phyloP scores from a whole-genome alignment of 2,888 invertebrate genomes.

The Zygothrica quintamaculata region DNA sequence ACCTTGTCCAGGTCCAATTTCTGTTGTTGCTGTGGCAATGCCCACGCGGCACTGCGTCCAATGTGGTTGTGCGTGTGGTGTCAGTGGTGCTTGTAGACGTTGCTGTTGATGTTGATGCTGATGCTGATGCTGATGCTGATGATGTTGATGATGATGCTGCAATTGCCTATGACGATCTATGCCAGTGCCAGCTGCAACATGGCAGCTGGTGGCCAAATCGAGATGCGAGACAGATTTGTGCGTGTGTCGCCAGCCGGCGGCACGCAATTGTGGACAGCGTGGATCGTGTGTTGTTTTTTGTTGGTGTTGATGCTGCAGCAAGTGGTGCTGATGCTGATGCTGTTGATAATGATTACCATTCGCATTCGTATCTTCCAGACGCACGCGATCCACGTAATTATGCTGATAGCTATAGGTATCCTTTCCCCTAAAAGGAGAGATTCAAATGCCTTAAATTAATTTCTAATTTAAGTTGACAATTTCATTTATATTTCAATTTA shows the following conservation, averaged over 20 bases:
- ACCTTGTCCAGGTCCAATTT: conserved; percentile 39
- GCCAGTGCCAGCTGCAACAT: conserved; percentile 77
- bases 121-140: conserved; percentile 29
- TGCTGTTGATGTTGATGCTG: conserved; percentile 42
- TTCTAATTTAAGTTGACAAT: not conserved
- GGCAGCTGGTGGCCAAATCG: conserved; percentile 85
- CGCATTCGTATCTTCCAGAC: conserved; percentile 79
- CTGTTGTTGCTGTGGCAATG: conserved; percentile 24
- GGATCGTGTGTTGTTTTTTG: conserved; percentile 60
- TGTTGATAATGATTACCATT: conserved; percentile 52
- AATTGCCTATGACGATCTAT: conserved; percentile 68
- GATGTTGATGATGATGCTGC: conserved; percentile 42
- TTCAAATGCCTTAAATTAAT: not conserved
- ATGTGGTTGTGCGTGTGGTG: conserved; percentile 70
- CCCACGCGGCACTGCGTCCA: conserved; percentile 76
- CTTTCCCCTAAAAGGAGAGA: conserved; percentile 64
- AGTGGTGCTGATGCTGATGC: conserved; percentile 19
- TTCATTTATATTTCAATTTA: not conserved
- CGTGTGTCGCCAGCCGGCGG: conserved; percentile 84
- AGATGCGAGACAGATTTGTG: conserved; percentile 85
- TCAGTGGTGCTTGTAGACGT: conserved; percentile 40
- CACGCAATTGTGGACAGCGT: conserved; percentile 74
- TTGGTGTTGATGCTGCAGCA: conserved; percentile 26
- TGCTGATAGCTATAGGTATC: conserved; percentile 81
- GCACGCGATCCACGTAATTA: conserved; percentile 85